Evolutionary conservation across 2,888 invertebrate species (phyloP), one percentile per base, ranked within the genome.

Genomic region (Cerastis rubricosa): DNA sequence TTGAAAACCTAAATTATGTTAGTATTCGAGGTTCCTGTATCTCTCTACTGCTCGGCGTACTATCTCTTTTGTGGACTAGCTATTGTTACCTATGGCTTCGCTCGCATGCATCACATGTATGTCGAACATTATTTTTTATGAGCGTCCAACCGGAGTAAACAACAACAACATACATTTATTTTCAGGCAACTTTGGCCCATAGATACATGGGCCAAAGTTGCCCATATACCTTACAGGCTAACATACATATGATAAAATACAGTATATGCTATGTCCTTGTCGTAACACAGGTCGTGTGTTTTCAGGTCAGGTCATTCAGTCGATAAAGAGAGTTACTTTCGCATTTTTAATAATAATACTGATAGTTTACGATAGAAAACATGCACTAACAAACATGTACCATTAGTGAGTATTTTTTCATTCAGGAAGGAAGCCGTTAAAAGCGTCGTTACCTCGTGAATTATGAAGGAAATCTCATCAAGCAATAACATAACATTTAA

Each of bases 371-470:
- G 12, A 2, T 49, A 19, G 19, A n/a, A 47, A 54, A 40, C 63
- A 35, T 40, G 19, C 17, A 63, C 11, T 61, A 35, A 61, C 35
- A 63, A 63, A 63, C 29, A 19, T 35, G 12, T 78, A 17, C 5
- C 22, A 40, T 19, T 25, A 25, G n/a, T 54, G 17, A 25, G 2
- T 61, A 7, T 51, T 74, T 73, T 63, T 45, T 65, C 11, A 51
- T 82, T 51, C 25, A 61, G 77, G 29, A 78, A 82, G 77, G 83
- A 78, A 63, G 51, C 51, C 29, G 54, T 76, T 40, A 47, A 45
- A 40, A n/a, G 12, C 19, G 57, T 73, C 17, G 12, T 76, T 40
- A 29, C n/a, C 19, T 19, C 29, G 35, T 19, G 12, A 40, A 51
- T 54, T 63, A 66, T 43, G 9, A n/a, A 66, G 77, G 29, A 63